Evolutionary conservation across 1,140 invertebrate genomes (phyloP).

Genomic region (Probaryconus sp.): DNA sequence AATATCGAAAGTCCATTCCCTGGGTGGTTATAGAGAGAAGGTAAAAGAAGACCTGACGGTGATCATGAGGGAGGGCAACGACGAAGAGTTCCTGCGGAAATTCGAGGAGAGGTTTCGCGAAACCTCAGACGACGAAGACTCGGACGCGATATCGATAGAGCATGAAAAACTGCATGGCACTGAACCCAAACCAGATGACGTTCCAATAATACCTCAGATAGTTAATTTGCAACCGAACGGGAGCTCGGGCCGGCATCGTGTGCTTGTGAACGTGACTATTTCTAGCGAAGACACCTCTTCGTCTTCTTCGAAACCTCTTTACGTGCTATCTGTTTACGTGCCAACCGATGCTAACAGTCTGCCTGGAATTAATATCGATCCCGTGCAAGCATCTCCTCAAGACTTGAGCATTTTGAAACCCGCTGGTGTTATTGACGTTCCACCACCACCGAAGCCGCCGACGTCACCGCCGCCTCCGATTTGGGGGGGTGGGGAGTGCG

Average conservation of each 20-base stretch:
- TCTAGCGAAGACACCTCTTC: slow-evolving; percentile 79
- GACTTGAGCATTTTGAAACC: slow-evolving; percentile 15
- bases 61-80: slow-evolving; percentile 65
- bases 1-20: slow-evolving; percentile 10
- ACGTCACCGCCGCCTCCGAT: slow-evolving; percentile 68
- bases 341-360: slow-evolving; percentile 80
- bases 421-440: slow-evolving; percentile 41
- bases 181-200: not conserved
- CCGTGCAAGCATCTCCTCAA: slow-evolving; percentile 67
- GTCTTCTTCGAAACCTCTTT: slow-evolving; percentile 81
- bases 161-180: slow-evolving; percentile 43
- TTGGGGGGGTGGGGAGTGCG: slow-evolving; percentile 83
- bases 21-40: slow-evolving; percentile 41
- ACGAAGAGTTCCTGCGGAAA: slow-evolving; percentile 69
- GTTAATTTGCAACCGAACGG: slow-evolving; percentile 23
- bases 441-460: slow-evolving; percentile 66
- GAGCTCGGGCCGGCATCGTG: slow-evolving; percentile 51
- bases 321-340: slow-evolving; percentile 85
- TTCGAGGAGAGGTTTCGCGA: slow-evolving; percentile 67
- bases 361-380: slow-evolving; percentile 80
- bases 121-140: slow-evolving; percentile 4
- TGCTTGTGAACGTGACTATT: slow-evolving; percentile 87
- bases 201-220: slow-evolving; percentile 9
- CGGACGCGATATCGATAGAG: not conserved
- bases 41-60: slow-evolving; percentile 59